Evolutionary conservation across 2,888 invertebrate genomes (phyloP).

Genomic region (Andricus curvator): DNA sequence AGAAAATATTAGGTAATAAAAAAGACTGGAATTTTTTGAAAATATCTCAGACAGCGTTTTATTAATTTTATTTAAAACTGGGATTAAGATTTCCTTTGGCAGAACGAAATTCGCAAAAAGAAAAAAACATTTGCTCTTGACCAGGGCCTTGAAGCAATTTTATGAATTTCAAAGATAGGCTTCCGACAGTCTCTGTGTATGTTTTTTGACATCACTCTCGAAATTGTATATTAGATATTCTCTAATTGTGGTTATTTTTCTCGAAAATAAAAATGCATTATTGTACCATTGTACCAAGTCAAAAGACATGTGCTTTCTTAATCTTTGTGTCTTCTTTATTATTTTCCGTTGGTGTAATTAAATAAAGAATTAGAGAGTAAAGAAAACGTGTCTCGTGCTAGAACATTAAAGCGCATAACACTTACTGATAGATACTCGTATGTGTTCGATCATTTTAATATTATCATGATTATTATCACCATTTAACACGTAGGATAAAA

Average conservation of each 20-base stretch:
- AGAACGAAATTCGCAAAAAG: not conserved
- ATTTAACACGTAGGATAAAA: not conserved
- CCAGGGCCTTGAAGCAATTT: not conserved
- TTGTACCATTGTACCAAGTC: conserved; percentile 42
- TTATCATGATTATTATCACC: not conserved
- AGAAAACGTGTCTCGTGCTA: not conserved
- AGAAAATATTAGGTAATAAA: not conserved
- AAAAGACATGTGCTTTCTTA: conserved; percentile 72
- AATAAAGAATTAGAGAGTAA: not conserved
- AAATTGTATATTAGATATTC: conserved; percentile 48
- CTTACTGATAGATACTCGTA: conserved; percentile 16
- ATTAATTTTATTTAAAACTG: not conserved
- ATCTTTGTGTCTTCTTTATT: conserved; percentile 70
- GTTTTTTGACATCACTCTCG: not conserved
- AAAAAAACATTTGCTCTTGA: not conserved
- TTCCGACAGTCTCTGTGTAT: not conserved
- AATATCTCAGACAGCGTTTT: not conserved
- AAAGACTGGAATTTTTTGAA: not conserved
- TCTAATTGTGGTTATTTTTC: conserved; percentile 46
- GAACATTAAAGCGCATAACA: not conserved
- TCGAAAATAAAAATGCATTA: conserved; percentile 56
- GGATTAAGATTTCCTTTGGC: not conserved
- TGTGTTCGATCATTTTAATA: not conserved
- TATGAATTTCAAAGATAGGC: not conserved
- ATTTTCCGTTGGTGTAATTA: not conserved